Conservation (phyloP, 2,113 vertebrate genomes). For the Strix aluco region DNA sequence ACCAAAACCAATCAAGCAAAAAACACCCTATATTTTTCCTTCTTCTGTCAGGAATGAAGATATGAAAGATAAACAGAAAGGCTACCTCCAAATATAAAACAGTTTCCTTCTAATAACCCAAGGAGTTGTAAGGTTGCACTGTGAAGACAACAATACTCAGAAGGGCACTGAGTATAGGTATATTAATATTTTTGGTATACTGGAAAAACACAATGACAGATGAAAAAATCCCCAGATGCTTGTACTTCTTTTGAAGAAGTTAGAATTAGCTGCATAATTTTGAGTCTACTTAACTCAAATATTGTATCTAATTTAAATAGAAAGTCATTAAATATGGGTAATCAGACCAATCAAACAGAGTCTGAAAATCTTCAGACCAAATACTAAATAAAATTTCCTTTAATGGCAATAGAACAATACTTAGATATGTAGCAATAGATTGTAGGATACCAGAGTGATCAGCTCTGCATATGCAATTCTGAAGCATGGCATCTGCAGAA, state of each 20-base stretch:
- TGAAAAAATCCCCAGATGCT: background rate
- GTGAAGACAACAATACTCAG: background rate
- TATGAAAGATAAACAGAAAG: background rate
- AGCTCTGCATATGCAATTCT: background rate
- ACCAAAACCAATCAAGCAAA: background rate
- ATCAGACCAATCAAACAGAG: background rate
- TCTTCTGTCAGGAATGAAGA: background rate
- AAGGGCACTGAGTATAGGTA: background rate
- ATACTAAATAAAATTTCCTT: background rate
- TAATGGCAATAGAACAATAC: background rate
- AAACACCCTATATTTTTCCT: background rate
- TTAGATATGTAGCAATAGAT: background rate
- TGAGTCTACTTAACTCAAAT: background rate
- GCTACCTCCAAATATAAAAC: background rate
- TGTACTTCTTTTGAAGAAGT: background rate
- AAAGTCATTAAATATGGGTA: background rate
- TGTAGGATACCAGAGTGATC: background rate
- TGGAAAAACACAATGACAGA: background rate
- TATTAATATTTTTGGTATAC: background rate
- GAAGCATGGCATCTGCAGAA: background rate
- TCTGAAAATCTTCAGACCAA: background rate
- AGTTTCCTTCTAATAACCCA: background rate
- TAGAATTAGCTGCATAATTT: slow-evolving; percentile 26
- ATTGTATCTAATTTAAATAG: background rate
- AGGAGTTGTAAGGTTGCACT: background rate